These are phyloP conservation scores for Drepana arcuata DNA, from an alignment of 1,140 invertebrate species.

Conservation along the genomic window DNA sequence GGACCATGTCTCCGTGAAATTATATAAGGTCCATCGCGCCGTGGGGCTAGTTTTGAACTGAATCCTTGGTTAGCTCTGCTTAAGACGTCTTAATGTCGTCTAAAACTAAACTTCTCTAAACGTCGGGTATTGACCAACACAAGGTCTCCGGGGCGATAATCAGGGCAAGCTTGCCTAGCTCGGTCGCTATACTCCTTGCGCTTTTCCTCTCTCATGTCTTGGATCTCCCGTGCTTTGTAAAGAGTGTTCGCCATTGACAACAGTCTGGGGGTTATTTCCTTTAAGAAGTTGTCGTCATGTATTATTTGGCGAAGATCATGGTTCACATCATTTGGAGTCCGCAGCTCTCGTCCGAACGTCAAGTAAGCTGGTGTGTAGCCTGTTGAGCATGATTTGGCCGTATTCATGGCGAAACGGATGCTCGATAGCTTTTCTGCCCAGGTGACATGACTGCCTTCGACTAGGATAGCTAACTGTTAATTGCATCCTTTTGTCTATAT, in stretches of 20 bases:
- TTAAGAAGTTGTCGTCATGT: constrained; percentile 9
- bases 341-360: constrained; percentile 10
- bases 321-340: constrained; percentile 3
- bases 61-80: constrained; percentile 5
- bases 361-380: constrained; percentile 10
- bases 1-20: constrained; percentile 7
- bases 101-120: too few relatives aligned
- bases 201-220: constrained; percentile 8
- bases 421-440: constrained; percentile 9
- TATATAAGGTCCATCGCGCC: constrained; percentile 12
- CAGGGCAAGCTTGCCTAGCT: neutral
- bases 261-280: constrained; percentile 10
- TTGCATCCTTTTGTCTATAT: too few relatives aligned
- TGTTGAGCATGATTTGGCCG: constrained; percentile 1
- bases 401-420: constrained; percentile 17
- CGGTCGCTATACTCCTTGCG: constrained; percentile 10
- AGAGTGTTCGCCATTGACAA: constrained; percentile 3
- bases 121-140: constrained; percentile 5
- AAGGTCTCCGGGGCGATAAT: constrained; percentile 4
- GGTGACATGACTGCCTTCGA: constrained; percentile 3
- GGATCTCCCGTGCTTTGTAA: constrained; percentile 5
- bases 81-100: too few relatives aligned
- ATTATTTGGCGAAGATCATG: constrained; percentile 14
- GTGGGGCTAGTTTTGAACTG: constrained; percentile 6
- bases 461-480: constrained; percentile 8